phyloP scores from a whole-genome alignment of 2,797 vertebrate species.

The Pogoniulus pusillus region DNA sequence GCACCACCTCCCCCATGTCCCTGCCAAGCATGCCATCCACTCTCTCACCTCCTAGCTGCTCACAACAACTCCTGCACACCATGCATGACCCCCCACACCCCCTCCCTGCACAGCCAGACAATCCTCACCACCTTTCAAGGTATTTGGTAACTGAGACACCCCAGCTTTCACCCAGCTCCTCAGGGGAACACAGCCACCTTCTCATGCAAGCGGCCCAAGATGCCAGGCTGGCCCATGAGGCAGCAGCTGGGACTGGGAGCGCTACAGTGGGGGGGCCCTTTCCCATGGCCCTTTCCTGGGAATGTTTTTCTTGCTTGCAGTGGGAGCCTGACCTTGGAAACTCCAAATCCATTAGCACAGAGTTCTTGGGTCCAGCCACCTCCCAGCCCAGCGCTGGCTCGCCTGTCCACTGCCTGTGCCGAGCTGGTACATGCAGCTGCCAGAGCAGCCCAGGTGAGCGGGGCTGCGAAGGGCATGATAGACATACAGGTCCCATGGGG shows the following conservation, averaged over 20 bases:
- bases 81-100: not conserved
- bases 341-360: conserved; percentile 18
- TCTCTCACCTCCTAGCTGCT: fast-evolving
- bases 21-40: not conserved
- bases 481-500: not conserved
- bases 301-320: conserved; percentile 56
- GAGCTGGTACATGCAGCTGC: not conserved
- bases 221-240: conserved; percentile 38
- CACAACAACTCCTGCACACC: not conserved
- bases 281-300: conserved; percentile 63
- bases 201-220: not conserved
- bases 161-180: not conserved
- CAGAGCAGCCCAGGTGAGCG: not conserved
- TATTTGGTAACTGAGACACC: not conserved
- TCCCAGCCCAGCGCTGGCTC: fast-evolving
- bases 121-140: not conserved
- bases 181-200: not conserved
- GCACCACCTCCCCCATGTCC: not conserved
- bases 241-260: not conserved
- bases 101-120: not conserved
- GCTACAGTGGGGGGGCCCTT: not conserved
- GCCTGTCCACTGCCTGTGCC: not conserved
- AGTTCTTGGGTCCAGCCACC: not conserved
- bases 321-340: conserved; percentile 56
- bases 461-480: not conserved